Evolutionary conservation across 1,140 invertebrate genomes (phyloP).

Genomic region (Cryptotermes secundus): DNA sequence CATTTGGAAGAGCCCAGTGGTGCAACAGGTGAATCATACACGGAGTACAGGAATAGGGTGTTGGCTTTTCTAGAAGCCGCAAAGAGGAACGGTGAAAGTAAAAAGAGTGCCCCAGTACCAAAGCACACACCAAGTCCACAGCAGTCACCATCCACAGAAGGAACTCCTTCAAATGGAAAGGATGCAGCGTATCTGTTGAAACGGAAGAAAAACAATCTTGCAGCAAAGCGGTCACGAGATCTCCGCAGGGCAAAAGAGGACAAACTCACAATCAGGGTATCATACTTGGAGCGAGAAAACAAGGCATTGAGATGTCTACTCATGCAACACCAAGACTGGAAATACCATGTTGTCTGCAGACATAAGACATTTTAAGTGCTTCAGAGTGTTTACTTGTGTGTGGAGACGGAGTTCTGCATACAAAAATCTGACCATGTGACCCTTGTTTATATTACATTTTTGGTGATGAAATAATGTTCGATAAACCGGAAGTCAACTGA

Average conservation of each 20-base stretch:
- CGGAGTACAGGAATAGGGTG: neutral
- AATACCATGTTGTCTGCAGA: no score
- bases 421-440: no score
- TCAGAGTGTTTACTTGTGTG: no score
- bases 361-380: no score
- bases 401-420: no score
- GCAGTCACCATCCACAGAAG: neutral
- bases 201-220: conserved; percentile 88
- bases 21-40: neutral
- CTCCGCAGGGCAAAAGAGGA: conserved; percentile 87
- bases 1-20: neutral
- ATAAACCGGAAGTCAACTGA: no score
- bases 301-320: conserved; percentile 50
- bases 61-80: neutral
- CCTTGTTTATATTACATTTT: no score
- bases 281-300: conserved; percentile 82
- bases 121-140: neutral
- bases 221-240: conserved; percentile 89
- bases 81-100: neutral
- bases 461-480: no score
- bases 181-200: conserved; percentile 86
- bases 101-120: neutral
- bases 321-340: no score
- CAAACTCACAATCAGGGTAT: conserved; percentile 84
- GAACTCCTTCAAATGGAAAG: conserved; percentile 53